A percentile compares a stretch with the other conserved stretches of the same genome.
These are phyloP conservation scores for Silurus asotus DNA, from an alignment of 2,113 vertebrate genomes.

Conservation along the genomic window DNA sequence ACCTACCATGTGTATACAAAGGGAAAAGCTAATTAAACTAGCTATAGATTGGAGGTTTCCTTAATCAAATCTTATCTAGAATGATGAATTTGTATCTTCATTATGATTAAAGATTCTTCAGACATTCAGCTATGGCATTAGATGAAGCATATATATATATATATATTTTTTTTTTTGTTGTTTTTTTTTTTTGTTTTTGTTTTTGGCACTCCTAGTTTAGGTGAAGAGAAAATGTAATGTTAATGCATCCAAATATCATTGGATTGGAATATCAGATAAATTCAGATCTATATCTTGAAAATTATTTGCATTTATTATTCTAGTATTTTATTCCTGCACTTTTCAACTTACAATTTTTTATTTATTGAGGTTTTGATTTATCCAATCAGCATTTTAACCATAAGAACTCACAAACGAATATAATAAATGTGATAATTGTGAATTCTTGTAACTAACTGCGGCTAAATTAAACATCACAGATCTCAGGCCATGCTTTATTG, in stretches of 20 bases:
- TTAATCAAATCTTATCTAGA: slow-evolving; percentile 64
- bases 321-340: background rate
- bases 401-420: background rate
- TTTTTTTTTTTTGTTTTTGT: too few species aligned
- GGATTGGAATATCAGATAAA: background rate
- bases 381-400: background rate
- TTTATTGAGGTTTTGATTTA: background rate
- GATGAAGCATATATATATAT: background rate
- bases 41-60: slow-evolving; percentile 31
- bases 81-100: slow-evolving; percentile 55
- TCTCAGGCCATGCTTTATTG: background rate
- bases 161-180: too few species aligned
- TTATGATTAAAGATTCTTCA: background rate
- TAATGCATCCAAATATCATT: too few species aligned
- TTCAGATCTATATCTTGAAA: background rate
- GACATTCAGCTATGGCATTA: slow-evolving; percentile 55
- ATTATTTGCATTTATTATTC: background rate
- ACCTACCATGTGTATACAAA: background rate
- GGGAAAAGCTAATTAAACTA: background rate
- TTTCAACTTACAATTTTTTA: background rate
- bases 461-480: background rate
- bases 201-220: too few species aligned
- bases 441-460: background rate
- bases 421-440: background rate
- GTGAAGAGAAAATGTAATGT: too few species aligned